phyloP scores from a whole-genome alignment of 2,113 vertebrate genomes.

The Callipepla californica region DNA sequence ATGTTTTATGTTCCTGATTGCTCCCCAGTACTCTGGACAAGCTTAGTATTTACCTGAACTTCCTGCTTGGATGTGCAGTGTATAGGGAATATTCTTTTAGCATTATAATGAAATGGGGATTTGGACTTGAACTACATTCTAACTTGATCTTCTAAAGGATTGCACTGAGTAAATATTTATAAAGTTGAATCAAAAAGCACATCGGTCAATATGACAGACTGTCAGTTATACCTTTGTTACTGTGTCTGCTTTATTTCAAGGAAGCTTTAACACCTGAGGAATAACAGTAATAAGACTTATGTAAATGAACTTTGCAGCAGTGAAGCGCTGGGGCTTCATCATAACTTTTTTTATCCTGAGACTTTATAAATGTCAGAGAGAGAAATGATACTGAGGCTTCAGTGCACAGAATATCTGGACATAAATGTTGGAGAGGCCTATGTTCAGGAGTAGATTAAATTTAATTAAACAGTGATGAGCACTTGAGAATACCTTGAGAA shows the following conservation, averaged over 20 bases:
- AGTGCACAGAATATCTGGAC: neutral
- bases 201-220: neutral
- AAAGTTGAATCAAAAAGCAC: slow-evolving; percentile 19
- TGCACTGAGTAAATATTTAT: slow-evolving; percentile 52
- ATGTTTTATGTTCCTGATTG: neutral
- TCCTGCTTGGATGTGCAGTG: neutral
- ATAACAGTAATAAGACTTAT: neutral
- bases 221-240: neutral
- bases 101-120: neutral
- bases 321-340: neutral
- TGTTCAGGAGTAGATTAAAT: neutral
- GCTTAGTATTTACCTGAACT: neutral
- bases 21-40: neutral
- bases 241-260: slow-evolving; percentile 21
- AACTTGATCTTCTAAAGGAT: slow-evolving; percentile 24
- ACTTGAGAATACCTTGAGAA: neutral
- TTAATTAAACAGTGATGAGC: neutral
- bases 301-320: slow-evolving; percentile 1
- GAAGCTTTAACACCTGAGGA: neutral
- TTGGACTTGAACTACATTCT: slow-evolving; percentile 18
- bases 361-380: neutral
- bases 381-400: neutral
- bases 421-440: neutral
- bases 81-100: slow-evolving; percentile 15
- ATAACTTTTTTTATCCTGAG: neutral